Evolutionary conservation across 2,797 vertebrate genomes (phyloP), one percentile per base, ranked within the genome.

Genomic region (Nyctalus aviator): DNA sequence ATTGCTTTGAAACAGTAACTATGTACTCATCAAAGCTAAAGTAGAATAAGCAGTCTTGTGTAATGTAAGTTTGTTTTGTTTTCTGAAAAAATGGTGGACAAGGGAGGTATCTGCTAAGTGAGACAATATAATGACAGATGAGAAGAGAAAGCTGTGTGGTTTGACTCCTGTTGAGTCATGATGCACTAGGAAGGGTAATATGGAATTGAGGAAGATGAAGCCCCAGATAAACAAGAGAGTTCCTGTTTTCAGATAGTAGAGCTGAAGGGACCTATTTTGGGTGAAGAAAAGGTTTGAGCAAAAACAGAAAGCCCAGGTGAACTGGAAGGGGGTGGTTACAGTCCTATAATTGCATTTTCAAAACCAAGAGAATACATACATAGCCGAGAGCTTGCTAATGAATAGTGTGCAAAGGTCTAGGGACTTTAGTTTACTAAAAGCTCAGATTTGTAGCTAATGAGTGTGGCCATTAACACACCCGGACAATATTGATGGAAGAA

Each of bases 201-300:
- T 21, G 27, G 27, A 81, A 48, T 3, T 18, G 23, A 84, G 11
- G 21, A 69, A 44, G 30, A 30, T 69, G 23, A 64, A 91, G 27
- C 12, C 46, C 18, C 55, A 84, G 41, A 75, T 82, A 85, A 93
- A 93, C 32, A 83, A 72, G 48, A 94, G 37, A 23, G 7, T 35
- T 53, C 18, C 3, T 41, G 20, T 71, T 53, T 41, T 77, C 27
- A 48, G 35, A 76, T 11, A 44, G 30, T 15, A 71, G 69, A 79
- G 18, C 41, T 46, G 6, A 9, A 75, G 48, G n/a, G 32, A 3
- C 20, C 2, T n/a, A 53, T 94, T 94, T 69, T 73, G 79, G 41
- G 84, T 93, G 25, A 71, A 85, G 25, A 32, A 79, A 87, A 46
- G 20, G 0, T 83, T 77, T 81, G 64, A 83, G 23, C 44, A 44